Percentiles rank a stretch among this genome's conserved stretches.
phyloP scores from a whole-genome alignment of 2,797 vertebrate genomes.

The Amblyopsis hoosieri region DNA sequence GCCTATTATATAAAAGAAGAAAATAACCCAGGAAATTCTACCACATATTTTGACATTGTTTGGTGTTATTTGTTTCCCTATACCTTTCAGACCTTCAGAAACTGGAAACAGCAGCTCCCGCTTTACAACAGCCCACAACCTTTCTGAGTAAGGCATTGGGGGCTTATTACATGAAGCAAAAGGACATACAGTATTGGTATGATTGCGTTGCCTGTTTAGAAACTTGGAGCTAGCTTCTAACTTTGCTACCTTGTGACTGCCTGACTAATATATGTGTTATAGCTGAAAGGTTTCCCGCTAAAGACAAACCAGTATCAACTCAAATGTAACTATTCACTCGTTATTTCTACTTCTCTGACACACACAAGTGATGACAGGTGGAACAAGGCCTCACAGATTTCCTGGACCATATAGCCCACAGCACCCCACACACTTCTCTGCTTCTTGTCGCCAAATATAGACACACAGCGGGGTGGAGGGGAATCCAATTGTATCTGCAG shows the following conservation, averaged over 20 bases:
- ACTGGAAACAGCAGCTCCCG: no score
- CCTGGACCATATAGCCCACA: not conserved
- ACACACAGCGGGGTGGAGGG: slow-evolving; percentile 32
- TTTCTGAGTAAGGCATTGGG: no score
- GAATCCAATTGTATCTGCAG: slow-evolving; percentile 53
- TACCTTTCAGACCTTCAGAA: no score
- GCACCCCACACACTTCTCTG: not conserved
- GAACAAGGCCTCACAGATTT: slow-evolving; percentile 21
- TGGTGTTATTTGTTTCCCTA: no score
- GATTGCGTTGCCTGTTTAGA: no score
- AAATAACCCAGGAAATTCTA: no score
- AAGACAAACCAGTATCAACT: slow-evolving; percentile 49
- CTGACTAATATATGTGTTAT: slow-evolving; percentile 43
- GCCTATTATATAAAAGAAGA: no score
- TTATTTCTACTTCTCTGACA: slow-evolving; percentile 21
- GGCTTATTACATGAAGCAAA: no score
- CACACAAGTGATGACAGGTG: slow-evolving; percentile 41
- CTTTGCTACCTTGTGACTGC: not conserved
- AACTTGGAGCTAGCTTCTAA: no score
- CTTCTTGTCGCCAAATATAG: not conserved
- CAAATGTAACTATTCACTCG: slow-evolving; percentile 48
- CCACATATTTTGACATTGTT: no score
- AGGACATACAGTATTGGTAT: no score
- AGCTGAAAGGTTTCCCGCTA: slow-evolving; percentile 35
- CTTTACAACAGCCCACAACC: no score